A percentile compares a stretch with the other conserved stretches of the same genome.
These are phyloP conservation scores for Triplophysa tibetana DNA, from an alignment of 2,113 vertebrate genomes.

Conservation along the genomic window DNA sequence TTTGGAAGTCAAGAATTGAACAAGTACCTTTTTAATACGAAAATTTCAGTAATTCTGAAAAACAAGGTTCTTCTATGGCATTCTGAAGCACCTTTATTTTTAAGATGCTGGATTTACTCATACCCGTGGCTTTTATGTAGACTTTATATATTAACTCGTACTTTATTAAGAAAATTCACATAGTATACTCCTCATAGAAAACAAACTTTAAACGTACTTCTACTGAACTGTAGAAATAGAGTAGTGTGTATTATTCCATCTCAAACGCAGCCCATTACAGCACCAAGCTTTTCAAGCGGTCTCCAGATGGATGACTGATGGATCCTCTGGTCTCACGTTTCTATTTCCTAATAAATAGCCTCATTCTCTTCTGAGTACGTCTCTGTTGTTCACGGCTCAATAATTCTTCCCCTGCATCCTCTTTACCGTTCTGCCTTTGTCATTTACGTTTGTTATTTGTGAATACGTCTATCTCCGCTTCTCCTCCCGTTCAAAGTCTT, in stretches of 20 bases:
- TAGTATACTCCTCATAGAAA: no score
- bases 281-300: background rate
- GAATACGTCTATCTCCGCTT: constrained; percentile 10
- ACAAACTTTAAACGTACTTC: background rate
- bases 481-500: constrained; percentile 2
- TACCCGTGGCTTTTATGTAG: no score
- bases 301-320: constrained; percentile 15
- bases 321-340: constrained; percentile 15
- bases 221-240: background rate
- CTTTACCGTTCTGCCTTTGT: constrained; percentile 28
- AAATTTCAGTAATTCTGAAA: no score
- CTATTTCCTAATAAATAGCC: constrained; percentile 30
- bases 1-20: no score
- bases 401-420: constrained; percentile 23
- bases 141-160: no score
- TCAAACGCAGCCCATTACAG: background rate
- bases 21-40: no score
- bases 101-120: no score
- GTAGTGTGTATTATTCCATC: no score
- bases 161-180: no score
- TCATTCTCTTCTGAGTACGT: constrained; percentile 26
- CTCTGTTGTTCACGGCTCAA: constrained; percentile 26
- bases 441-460: constrained; percentile 17
- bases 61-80: no score
- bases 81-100: no score